Percentiles rank a stretch among this genome's conserved stretches.
phyloP scores from a whole-genome alignment of 2,113 vertebrate genomes.

The Notechis scutatus region DNA sequence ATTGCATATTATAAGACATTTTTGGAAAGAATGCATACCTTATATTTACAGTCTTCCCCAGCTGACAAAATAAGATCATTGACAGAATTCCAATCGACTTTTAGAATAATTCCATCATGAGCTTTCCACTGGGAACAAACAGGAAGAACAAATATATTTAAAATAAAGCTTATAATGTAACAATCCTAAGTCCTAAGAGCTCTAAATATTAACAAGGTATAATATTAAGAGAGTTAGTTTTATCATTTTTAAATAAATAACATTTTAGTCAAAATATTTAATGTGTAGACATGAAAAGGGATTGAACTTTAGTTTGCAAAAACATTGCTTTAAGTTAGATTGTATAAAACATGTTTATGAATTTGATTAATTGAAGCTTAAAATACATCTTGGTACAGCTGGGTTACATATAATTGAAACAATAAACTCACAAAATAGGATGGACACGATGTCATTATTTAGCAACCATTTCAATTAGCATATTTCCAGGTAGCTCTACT shows the following conservation, averaged over 20 bases:
- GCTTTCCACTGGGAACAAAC: slow-evolving; percentile 86
- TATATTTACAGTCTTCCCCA: slow-evolving; percentile 97
- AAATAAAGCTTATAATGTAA: neutral
- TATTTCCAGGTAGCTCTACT: neutral
- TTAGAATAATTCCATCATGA: slow-evolving; percentile 91
- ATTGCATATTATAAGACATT: slow-evolving; percentile 1
- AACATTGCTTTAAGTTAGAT: no score
- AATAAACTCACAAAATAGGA: neutral
- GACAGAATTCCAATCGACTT: slow-evolving; percentile 95
- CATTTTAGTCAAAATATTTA: neutral
- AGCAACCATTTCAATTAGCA: neutral
- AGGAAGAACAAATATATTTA: neutral
- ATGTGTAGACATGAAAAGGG: neutral
- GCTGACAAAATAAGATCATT: slow-evolving; percentile 92
- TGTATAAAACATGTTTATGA: neutral
- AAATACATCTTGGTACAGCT: neutral
- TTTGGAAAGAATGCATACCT: slow-evolving; percentile 69
- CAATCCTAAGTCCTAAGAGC: neutral
- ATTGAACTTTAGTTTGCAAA: neutral
- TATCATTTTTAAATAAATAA: neutral
- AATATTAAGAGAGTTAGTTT: neutral
- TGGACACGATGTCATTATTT: neutral
- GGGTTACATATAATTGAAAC: neutral
- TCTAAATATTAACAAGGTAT: neutral
- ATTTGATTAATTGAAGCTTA: neutral